Evolutionary conservation across 2,797 vertebrate species (phyloP).

Genomic region (Hippopotamyrus pictus): DNA sequence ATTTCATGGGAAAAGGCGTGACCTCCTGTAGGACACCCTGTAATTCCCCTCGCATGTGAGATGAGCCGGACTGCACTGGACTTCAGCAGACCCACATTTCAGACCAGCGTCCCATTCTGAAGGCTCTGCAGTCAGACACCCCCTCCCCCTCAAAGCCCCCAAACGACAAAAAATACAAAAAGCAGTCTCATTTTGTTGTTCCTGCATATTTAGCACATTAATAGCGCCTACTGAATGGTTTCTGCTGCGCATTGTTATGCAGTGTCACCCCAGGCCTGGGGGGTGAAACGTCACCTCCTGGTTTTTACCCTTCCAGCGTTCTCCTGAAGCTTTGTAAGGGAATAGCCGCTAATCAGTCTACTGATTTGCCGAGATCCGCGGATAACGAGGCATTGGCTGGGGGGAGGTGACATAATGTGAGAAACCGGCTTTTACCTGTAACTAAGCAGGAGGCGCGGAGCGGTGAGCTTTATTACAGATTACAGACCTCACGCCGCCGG

Average conservation of each 20-base stretch:
- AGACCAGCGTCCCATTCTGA: background rate
- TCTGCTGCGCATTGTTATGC: background rate
- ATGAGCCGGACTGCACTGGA: background rate
- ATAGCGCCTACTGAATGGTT: background rate
- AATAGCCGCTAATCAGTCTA: background rate
- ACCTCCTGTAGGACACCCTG: background rate
- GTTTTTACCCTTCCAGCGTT: background rate
- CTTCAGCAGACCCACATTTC: background rate
- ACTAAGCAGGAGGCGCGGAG: background rate
- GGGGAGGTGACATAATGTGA: background rate
- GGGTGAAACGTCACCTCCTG: background rate
- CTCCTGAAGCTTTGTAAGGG: background rate
- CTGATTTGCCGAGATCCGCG: background rate
- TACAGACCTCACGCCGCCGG: background rate
- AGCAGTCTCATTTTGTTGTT: background rate
- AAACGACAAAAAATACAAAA: background rate
- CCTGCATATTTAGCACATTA: background rate
- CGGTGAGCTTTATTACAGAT: background rate
- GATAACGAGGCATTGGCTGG: background rate
- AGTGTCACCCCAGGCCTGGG: background rate
- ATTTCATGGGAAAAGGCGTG: background rate
- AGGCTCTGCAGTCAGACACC: background rate
- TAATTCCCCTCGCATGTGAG: background rate
- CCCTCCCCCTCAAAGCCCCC: background rate
- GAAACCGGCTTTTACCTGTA: background rate